phyloP scores from a whole-genome alignment of 2,113 vertebrate genomes.

The Channa maculata region DNA sequence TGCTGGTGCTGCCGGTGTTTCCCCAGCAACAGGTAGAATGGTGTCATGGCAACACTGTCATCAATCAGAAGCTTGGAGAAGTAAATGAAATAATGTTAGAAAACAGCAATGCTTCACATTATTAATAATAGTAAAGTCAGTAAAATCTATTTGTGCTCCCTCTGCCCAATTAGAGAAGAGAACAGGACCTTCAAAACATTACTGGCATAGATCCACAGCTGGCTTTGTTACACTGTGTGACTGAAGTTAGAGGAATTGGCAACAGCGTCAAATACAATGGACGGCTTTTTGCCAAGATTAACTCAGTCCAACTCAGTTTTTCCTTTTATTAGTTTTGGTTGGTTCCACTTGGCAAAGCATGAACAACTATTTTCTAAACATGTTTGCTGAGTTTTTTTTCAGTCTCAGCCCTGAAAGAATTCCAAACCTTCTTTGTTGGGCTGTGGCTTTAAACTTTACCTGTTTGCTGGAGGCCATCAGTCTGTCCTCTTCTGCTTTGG shows the following conservation, averaged over 20 bases:
- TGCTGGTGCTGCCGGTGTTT: slow-evolving; percentile 82
- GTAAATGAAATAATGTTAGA: not conserved
- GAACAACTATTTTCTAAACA: not conserved
- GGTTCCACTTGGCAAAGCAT: too few species aligned
- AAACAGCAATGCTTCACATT: not conserved
- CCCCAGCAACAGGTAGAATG: slow-evolving; percentile 91
- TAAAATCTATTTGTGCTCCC: not conserved
- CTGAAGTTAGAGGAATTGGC: too few species aligned
- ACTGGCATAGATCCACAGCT: too few species aligned
- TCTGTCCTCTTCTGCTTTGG: slow-evolving; percentile 87
- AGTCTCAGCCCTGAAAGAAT: not conserved
- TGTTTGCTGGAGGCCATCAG: slow-evolving; percentile 89
- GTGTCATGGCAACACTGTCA: slow-evolving; percentile 89
- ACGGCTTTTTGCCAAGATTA: too few species aligned
- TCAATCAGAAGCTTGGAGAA: slow-evolving; percentile 86
- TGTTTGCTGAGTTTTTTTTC: not conserved
- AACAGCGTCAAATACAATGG: too few species aligned
- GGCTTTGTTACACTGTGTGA: too few species aligned
- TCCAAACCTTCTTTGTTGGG: not conserved
- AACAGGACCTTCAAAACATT: too few species aligned
- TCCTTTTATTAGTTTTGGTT: too few species aligned
- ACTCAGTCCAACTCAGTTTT: too few species aligned
- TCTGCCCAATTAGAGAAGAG: too few species aligned
- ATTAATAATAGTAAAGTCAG: too few species aligned
- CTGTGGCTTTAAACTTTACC: slow-evolving; percentile 75